Evolutionary conservation across 2,888 invertebrate genomes (phyloP).

Genomic region (Epinotia bilunana): DNA sequence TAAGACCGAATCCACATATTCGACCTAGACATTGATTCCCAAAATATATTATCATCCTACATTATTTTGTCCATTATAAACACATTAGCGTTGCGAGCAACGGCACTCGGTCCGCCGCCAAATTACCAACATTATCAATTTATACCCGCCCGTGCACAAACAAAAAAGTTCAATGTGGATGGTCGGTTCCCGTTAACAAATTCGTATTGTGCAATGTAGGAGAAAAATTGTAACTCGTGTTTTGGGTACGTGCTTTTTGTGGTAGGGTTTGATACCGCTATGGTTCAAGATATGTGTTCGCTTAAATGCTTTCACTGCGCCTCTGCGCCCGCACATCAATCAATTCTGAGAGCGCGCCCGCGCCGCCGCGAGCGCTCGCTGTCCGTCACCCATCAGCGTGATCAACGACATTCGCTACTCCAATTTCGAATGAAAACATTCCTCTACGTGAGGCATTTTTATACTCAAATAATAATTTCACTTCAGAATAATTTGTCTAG

Average conservation of each 20-base stretch:
- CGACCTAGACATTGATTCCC: slow-evolving; percentile 82
- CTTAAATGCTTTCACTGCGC: slow-evolving; percentile 77
- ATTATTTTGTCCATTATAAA: slow-evolving; percentile 83
- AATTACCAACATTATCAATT: slow-evolving; percentile 85
- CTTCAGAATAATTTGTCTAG: background rate
- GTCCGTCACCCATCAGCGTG: background rate
- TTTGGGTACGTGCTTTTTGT: slow-evolving; percentile 72
- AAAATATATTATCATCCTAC: slow-evolving; percentile 80
- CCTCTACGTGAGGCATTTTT: slow-evolving; percentile 1
- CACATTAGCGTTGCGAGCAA: slow-evolving; percentile 83
- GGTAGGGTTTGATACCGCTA: slow-evolving; percentile 77
- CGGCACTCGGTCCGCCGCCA: slow-evolving; percentile 80
- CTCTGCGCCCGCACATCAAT: slow-evolving; percentile 64
- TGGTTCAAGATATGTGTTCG: slow-evolving; percentile 66
- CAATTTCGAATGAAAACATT: slow-evolving; percentile 15
- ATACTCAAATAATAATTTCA: background rate
- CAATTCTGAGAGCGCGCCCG: slow-evolving; percentile 53
- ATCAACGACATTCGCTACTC: slow-evolving; percentile 25
- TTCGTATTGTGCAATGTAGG: slow-evolving; percentile 83
- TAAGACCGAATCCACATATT: slow-evolving; percentile 49
- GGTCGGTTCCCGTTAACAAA: slow-evolving; percentile 83
- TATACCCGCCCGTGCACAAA: slow-evolving; percentile 80
- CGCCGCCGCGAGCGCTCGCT: slow-evolving; percentile 4
- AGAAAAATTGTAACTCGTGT: slow-evolving; percentile 82
- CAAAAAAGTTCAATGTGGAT: slow-evolving; percentile 82